Evolutionary conservation across 1,140 invertebrate species (phyloP).

Genomic region (Leptonema lineaticorne): DNA sequence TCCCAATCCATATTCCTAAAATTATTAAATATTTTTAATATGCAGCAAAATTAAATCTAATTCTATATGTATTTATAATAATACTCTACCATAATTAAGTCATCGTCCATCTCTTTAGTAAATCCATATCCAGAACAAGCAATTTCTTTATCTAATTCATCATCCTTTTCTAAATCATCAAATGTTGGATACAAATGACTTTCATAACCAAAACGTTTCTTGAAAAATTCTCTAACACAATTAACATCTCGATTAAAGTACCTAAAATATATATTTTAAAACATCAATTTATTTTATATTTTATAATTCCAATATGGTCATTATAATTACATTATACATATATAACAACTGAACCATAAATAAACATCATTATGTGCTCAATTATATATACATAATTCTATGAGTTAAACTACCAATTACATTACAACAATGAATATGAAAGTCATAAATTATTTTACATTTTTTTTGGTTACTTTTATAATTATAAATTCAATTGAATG

Average conservation of each 20-base stretch:
- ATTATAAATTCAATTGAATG: neutral
- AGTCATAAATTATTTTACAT: neutral
- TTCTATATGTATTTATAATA: neutral
- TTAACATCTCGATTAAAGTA: constrained; percentile 96
- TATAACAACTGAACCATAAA: neutral
- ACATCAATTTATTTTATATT: neutral
- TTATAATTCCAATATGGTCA: neutral
- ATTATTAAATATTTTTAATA: constrained; percentile 1
- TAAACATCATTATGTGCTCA: neutral
- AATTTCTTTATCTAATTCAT: constrained; percentile 84
- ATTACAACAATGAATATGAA: neutral
- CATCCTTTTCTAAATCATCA: constrained; percentile 79
- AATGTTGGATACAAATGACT: constrained; percentile 87
- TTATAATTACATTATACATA: neutral
- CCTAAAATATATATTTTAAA: constrained; percentile 49
- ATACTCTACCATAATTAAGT: constrained; percentile 61
- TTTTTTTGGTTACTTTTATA: no score
- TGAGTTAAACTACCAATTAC: neutral
- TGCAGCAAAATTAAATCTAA: neutral
- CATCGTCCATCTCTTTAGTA: constrained; percentile 80
- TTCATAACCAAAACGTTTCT: constrained; percentile 88
- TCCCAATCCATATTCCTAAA: constrained; percentile 45
- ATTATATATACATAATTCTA: neutral
- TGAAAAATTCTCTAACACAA: constrained; percentile 92
- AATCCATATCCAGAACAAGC: constrained; percentile 90